Percentiles rank a stretch among this genome's conserved stretches.
Evolutionary conservation across 2,888 invertebrate species (phyloP).

Genomic region (Ferrisia virgata): DNA sequence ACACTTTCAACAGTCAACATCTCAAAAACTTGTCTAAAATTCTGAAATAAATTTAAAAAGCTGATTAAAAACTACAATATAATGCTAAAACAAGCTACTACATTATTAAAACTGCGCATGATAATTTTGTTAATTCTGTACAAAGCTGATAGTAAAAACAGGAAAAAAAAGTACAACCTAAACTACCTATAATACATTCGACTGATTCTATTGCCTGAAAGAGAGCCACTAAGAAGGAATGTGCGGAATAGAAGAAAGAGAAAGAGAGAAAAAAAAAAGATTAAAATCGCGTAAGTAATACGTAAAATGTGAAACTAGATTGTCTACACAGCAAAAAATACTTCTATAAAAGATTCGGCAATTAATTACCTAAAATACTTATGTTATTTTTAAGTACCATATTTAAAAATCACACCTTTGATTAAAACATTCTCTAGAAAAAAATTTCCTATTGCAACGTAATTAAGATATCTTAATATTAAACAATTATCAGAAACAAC

Average conservation of each 20-base stretch:
- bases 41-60: not conserved
- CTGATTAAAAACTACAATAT: not conserved
- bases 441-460: constrained; percentile 13
- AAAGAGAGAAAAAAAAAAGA: not conserved
- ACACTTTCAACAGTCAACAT: constrained; percentile 21
- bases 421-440: not conserved
- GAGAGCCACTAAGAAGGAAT: not conserved
- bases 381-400: constrained; percentile 10
- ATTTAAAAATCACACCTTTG: constrained; percentile 21
- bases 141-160: not conserved
- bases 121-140: constrained; percentile 19
- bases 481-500: constrained; percentile 11
- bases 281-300: not conserved
- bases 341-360: not conserved
- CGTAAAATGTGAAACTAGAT: constrained; percentile 21
- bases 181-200: not conserved
- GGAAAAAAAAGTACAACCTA: not conserved
- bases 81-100: not conserved
- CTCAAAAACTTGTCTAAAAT: not conserved
- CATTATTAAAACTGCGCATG: not conserved
- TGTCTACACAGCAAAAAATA: not conserved
- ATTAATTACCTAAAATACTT: not conserved
- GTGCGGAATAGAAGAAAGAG: not conserved
- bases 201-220: not conserved
- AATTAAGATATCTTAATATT: not conserved